These are phyloP conservation scores for Aphyosemion australe DNA, from an alignment of 2,113 vertebrate genomes.

Conservation along the genomic window DNA sequence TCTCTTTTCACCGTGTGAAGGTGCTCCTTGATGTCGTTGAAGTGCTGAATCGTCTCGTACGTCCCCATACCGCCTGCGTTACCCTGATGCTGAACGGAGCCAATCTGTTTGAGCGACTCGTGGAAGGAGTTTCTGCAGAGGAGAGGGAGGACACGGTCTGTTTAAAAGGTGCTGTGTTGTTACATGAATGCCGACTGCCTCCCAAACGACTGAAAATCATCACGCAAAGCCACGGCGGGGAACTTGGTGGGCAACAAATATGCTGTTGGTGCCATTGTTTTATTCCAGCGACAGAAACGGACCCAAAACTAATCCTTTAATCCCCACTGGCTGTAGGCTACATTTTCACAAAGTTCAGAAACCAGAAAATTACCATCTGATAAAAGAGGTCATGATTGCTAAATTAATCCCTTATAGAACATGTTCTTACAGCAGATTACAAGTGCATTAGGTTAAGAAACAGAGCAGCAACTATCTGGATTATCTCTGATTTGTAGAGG, in stretches of 20 bases:
- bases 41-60: slow-evolving; percentile 92
- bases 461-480: slow-evolving; percentile 42
- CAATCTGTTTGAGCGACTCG: slow-evolving; percentile 83
- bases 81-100: slow-evolving; percentile 81
- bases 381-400: slow-evolving; percentile 74
- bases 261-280: slow-evolving; percentile 42
- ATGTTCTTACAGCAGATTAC: slow-evolving; percentile 74
- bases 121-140: slow-evolving; percentile 83
- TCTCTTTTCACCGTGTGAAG: slow-evolving; percentile 90
- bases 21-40: slow-evolving; percentile 96
- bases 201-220: slow-evolving; percentile 15
- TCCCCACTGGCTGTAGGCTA: slow-evolving; percentile 65
- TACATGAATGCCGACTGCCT: neutral
- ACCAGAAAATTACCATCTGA: slow-evolving; percentile 72
- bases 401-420: slow-evolving; percentile 81
- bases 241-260: slow-evolving; percentile 25
- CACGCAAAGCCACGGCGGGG: slow-evolving; percentile 24
- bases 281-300: slow-evolving; percentile 46
- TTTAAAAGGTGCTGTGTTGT: too few species aligned
- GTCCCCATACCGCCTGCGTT: slow-evolving; percentile 71
- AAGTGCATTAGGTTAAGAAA: slow-evolving; percentile 58
- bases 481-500: slow-evolving; percentile 20
- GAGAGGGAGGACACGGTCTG: neutral
- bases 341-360: slow-evolving; percentile 63
- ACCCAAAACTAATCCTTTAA: slow-evolving; percentile 67